Conservation (phyloP, 2,113 vertebrate species). For the Mus spicilegus region DNA sequence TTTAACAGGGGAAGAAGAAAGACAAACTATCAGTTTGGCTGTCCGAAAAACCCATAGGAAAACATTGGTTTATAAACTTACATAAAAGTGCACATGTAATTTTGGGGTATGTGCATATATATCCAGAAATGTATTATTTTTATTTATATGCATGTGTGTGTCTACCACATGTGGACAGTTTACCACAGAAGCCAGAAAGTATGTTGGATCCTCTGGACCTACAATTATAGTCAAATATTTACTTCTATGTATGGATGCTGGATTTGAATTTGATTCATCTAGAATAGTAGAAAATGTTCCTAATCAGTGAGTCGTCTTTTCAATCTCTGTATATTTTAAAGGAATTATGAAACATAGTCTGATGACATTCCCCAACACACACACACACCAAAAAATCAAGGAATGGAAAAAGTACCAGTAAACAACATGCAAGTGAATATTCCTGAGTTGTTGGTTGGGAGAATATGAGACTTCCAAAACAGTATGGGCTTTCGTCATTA, state of each 20-base stretch:
- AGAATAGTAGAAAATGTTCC: not conserved
- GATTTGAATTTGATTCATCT: not conserved
- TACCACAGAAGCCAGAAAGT: not conserved
- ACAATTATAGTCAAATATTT: not conserved
- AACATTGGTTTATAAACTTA: not conserved
- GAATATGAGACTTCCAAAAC: not conserved
- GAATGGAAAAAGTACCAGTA: not conserved
- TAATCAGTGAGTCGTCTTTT: not conserved
- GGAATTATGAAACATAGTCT: not conserved
- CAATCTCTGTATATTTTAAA: not conserved
- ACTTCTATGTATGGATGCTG: too few species aligned
- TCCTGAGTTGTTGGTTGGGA: not conserved
- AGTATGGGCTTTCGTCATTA: not conserved
- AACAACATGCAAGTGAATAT: not conserved
- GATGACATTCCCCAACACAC: too few species aligned
- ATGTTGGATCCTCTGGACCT: not conserved
- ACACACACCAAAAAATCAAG: too few species aligned
- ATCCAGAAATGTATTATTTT: not conserved
- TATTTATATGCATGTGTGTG: not conserved
- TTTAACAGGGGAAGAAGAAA: not conserved
- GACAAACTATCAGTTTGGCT: not conserved
- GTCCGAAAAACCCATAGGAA: not conserved
- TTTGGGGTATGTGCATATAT: not conserved
- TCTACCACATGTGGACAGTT: not conserved
- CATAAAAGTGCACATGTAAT: not conserved